phyloP scores from a whole-genome alignment of 1,140 invertebrate species.

The Leptinotarsa texana region DNA sequence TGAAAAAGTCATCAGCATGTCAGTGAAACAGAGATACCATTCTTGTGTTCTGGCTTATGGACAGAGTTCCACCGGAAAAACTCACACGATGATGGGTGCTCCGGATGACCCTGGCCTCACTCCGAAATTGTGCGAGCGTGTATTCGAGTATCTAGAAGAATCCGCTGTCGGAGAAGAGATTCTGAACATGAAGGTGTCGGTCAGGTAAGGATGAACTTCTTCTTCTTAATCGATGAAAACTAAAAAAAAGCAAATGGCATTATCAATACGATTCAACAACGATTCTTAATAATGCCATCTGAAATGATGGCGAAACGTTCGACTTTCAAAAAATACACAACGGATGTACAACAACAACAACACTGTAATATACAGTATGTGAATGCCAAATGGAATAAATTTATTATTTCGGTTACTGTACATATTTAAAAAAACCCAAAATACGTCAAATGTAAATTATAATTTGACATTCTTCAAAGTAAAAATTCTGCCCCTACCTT shows the following conservation, averaged over 20 bases:
- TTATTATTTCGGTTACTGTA: no score
- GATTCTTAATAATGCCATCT: background rate
- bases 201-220: slow-evolving; percentile 42
- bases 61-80: slow-evolving; percentile 81
- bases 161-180: slow-evolving; percentile 43
- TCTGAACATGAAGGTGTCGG: slow-evolving; percentile 37
- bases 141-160: slow-evolving; percentile 52
- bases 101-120: slow-evolving; percentile 62
- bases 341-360: background rate
- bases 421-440: no score
- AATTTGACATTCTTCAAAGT: no score
- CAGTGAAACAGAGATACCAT: slow-evolving; percentile 62
- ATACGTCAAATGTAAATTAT: no score
- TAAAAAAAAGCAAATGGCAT: no score
- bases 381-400: no score
- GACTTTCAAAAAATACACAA: no score
- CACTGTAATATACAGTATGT: no score
- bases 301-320: no score
- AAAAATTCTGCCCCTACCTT: no score
- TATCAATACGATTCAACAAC: no score
- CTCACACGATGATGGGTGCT: slow-evolving; percentile 75
- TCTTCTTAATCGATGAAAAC: background rate
- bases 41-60: slow-evolving; percentile 75
- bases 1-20: slow-evolving; percentile 66
- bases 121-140: slow-evolving; percentile 55